These are phyloP conservation scores for Parazoanthus darwini DNA, from an alignment of 92 coral and sea anemone species.

Conservation along the genomic window DNA sequence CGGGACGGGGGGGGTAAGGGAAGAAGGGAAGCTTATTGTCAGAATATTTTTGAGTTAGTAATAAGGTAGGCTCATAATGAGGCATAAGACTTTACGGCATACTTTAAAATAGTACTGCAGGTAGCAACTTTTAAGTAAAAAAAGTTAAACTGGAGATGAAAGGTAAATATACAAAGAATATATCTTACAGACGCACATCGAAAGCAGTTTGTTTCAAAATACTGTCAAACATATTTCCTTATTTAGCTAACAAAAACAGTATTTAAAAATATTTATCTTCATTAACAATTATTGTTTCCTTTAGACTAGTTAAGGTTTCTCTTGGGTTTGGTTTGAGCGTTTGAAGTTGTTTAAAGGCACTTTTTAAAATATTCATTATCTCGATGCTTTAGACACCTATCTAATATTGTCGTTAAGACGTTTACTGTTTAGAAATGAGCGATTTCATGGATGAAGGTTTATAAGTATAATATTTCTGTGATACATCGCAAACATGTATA, in stretches of 20 bases:
- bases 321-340: no score
- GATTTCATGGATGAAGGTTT: background rate
- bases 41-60: background rate
- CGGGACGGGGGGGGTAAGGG: background rate
- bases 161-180: background rate
- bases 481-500: no score
- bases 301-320: no score
- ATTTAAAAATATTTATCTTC: no score
- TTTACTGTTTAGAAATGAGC: slow-evolving; percentile 3
- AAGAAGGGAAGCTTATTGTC: background rate
- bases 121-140: no score
- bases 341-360: no score
- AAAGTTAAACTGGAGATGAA: background rate
- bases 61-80: background rate
- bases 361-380: no score
- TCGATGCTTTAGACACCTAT: background rate
- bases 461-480: background rate
- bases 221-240: no score
- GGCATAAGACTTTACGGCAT: background rate
- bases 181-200: no score
- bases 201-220: no score
- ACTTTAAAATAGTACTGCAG: background rate
- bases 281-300: no score
- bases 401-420: background rate
- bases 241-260: no score